Conservation (phyloP, 2,797 vertebrate species). For the Sebastes kiyomatsui region DNA sequence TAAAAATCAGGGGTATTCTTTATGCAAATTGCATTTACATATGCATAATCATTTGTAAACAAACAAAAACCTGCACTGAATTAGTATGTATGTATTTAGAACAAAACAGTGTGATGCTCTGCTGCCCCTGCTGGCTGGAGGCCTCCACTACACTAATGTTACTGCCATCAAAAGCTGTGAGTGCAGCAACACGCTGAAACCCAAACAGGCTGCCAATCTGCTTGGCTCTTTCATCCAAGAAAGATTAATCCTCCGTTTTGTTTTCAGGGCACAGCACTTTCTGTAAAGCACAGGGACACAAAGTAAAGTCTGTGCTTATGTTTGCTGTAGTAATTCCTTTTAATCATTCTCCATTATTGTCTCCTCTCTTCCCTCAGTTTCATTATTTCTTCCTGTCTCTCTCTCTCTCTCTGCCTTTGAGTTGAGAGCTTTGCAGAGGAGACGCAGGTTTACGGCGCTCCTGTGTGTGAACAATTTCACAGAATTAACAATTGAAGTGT, state of each 20-base stretch:
- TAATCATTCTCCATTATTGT: conserved; percentile 19
- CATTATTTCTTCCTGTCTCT: conserved; percentile 16
- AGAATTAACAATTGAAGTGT: conserved; percentile 33
- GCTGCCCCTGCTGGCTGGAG: conserved; percentile 38
- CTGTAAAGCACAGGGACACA: conserved; percentile 17
- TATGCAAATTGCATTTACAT: background rate
- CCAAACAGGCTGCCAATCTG: conserved; percentile 31
- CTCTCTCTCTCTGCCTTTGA: conserved; percentile 2
- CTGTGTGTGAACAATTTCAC: conserved; percentile 14
- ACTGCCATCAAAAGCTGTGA: background rate
- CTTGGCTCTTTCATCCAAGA: conserved; percentile 25
- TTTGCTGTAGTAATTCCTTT: conserved; percentile 12
- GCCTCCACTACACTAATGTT: background rate
- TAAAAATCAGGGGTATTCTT: background rate
- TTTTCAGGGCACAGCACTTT: conserved; percentile 25
- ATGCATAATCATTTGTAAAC: background rate
- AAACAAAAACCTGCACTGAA: background rate
- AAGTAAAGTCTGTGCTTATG: conserved; percentile 7
- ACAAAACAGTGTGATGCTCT: background rate
- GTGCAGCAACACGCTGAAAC: conserved; percentile 3
- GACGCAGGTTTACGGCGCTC: conserved; percentile 14
- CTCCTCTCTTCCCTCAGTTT: background rate
- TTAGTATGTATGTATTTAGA: background rate
- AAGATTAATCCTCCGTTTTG: conserved; percentile 50
- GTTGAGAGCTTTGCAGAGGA: conserved; percentile 10